These are phyloP conservation scores for Scylla paramamosain DNA, from an alignment of 1,140 invertebrate genomes.

Conservation along the genomic window DNA sequence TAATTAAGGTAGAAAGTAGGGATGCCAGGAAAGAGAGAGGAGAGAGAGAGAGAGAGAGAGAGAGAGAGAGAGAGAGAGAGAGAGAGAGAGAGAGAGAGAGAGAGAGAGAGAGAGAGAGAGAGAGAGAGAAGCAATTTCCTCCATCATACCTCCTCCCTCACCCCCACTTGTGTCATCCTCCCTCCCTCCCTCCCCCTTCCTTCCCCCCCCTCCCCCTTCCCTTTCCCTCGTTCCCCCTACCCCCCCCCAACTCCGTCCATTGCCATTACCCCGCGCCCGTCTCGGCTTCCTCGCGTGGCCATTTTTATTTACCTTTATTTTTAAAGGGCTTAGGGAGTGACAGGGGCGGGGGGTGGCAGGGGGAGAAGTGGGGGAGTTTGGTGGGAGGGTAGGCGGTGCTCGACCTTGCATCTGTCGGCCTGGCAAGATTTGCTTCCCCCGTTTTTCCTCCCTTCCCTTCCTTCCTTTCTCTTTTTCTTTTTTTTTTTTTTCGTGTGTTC, in stretches of 20 bases:
- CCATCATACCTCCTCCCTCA: neutral
- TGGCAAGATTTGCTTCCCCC: too few relatives aligned
- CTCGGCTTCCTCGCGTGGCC: neutral
- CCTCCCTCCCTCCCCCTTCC: too few relatives aligned
- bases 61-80: neutral
- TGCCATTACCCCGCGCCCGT: neutral
- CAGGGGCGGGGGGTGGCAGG: too few relatives aligned
- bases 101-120: slow-evolving; percentile 49
- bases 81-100: slow-evolving; percentile 30
- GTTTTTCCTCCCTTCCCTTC: too few relatives aligned
- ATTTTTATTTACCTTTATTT: neutral
- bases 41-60: slow-evolving; percentile 48
- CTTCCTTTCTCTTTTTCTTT: too few relatives aligned
- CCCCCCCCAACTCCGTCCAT: neutral
- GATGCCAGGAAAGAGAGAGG: neutral
- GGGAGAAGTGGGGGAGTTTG: neutral
- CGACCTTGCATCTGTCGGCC: too few relatives aligned
- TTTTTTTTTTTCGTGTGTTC: too few relatives aligned
- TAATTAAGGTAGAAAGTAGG: neutral
- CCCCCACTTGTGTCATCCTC: neutral
- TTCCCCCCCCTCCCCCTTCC: neutral
- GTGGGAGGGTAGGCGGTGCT: neutral
- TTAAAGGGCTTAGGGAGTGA: neutral
- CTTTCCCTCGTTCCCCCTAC: too few relatives aligned
- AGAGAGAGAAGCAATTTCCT: slow-evolving; percentile 24